A percentile compares a stretch with the other conserved stretches of the same genome.
These are phyloP conservation scores for Drosophila paulistorum DNA, from an alignment of 1,140 invertebrate genomes.

Conservation along the genomic window DNA sequence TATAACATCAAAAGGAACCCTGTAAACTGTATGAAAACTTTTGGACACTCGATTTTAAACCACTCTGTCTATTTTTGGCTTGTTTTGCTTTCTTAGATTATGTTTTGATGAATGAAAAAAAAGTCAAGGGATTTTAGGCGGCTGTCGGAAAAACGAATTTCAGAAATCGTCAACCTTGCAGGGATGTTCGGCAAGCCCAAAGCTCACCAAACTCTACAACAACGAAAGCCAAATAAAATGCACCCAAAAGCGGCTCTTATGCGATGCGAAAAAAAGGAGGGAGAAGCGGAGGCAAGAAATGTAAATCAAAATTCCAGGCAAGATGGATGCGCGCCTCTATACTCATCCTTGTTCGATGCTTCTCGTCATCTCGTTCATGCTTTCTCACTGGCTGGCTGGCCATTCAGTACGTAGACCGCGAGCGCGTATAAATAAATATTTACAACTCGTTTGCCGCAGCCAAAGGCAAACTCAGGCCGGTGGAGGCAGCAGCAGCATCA, in stretches of 20 bases:
- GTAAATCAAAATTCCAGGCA: slow-evolving; percentile 74
- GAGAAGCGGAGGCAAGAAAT: slow-evolving; percentile 50
- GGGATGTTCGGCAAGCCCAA: too few species aligned
- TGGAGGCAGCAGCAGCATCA: slow-evolving; percentile 1
- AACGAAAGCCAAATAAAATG: slow-evolving; percentile 71
- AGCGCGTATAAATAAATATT: slow-evolving; percentile 80
- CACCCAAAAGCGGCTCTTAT: not conserved
- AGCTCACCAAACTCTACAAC: slow-evolving; percentile 57
- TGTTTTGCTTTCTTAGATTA: slow-evolving; percentile 74
- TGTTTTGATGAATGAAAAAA: slow-evolving; percentile 57
- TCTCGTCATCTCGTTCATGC: not conserved
- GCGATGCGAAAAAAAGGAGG: not conserved
- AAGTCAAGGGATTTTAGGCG: slow-evolving; percentile 48
- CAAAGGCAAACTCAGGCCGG: slow-evolving; percentile 59
- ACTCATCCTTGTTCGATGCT: not conserved
- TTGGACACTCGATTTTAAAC: not conserved
- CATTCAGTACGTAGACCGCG: slow-evolving; percentile 74
- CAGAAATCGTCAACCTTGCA: not conserved
- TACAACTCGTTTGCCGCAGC: slow-evolving; percentile 80
- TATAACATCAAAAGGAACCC: too few species aligned
- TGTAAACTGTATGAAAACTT: too few species aligned
- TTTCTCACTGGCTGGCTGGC: slow-evolving; percentile 39
- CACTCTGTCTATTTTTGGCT: slow-evolving; percentile 34
- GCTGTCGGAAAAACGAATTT: slow-evolving; percentile 22
- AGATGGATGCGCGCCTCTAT: slow-evolving; percentile 16